A percentile compares a stretch with the other conserved stretches of the same genome.
These are phyloP conservation scores for Saccostrea echinata DNA, from an alignment of 1,140 invertebrate genomes.

Conservation along the genomic window DNA sequence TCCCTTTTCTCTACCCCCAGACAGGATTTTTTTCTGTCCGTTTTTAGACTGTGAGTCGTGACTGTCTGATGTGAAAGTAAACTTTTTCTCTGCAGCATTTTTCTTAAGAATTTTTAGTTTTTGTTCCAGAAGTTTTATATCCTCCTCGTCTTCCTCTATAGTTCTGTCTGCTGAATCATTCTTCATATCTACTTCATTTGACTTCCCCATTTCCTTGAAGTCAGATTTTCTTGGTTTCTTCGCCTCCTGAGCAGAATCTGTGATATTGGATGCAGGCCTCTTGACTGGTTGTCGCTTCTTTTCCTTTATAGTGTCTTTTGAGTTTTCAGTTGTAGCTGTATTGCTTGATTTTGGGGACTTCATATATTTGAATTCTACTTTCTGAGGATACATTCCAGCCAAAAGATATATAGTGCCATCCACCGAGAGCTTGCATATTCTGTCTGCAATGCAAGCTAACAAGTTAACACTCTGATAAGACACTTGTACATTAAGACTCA, in stretches of 20 bases:
- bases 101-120: slow-evolving; percentile 70
- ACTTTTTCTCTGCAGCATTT: slow-evolving; percentile 42
- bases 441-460: background rate
- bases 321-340: background rate
- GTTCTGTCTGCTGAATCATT: slow-evolving; percentile 28
- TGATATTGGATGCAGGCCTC: background rate
- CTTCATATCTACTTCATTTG: slow-evolving; percentile 42
- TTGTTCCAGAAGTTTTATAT: slow-evolving; percentile 64
- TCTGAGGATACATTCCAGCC: slow-evolving; percentile 56
- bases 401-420: slow-evolving; percentile 51
- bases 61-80: background rate
- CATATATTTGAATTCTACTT: slow-evolving; percentile 49
- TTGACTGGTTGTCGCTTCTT: slow-evolving; percentile 32
- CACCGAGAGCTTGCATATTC: slow-evolving; percentile 42
- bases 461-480: too few relatives aligned
- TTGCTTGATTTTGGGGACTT: slow-evolving; percentile 12
- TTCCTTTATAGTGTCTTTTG: background rate
- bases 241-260: background rate
- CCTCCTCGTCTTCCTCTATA: slow-evolving; percentile 62
- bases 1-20: slow-evolving; percentile 36
- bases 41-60: background rate
- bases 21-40: background rate
- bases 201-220: background rate
- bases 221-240: background rate
- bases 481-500: too few relatives aligned